These are phyloP conservation scores for Nibea coibor DNA, from an alignment of 2,113 vertebrate species.

Conservation along the genomic window DNA sequence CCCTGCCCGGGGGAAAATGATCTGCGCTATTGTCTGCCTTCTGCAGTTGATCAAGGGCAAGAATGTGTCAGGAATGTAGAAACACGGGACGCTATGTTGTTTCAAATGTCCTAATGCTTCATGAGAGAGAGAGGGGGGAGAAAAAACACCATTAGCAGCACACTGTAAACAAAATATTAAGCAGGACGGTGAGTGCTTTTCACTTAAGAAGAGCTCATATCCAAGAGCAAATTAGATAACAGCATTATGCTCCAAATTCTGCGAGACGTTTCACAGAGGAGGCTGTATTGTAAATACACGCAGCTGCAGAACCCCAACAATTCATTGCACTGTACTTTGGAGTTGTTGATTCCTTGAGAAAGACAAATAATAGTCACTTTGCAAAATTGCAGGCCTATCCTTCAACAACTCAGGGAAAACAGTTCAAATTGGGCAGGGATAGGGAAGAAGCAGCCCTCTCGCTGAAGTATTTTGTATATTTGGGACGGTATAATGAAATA, in stretches of 20 bases:
- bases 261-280: slow-evolving; percentile 51
- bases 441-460: slow-evolving; percentile 69
- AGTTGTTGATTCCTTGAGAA: slow-evolving; percentile 82
- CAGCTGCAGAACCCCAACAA: slow-evolving; percentile 70
- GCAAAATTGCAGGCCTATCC: slow-evolving; percentile 81
- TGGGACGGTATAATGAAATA: slow-evolving; percentile 81
- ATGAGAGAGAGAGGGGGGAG: slow-evolving; percentile 5
- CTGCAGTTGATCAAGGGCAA: slow-evolving; percentile 84
- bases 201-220: slow-evolving; percentile 49
- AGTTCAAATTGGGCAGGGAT: slow-evolving; percentile 75
- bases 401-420: slow-evolving; percentile 76
- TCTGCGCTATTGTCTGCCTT: slow-evolving; percentile 79
- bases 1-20: slow-evolving; percentile 79
- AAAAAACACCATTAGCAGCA: slow-evolving; percentile 50
- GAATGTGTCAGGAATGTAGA: slow-evolving; percentile 73
- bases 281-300: slow-evolving; percentile 68
- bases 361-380: slow-evolving; percentile 84
- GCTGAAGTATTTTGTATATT: slow-evolving; percentile 74
- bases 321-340: slow-evolving; percentile 81
- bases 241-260: slow-evolving; percentile 55
- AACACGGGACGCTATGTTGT: slow-evolving; percentile 45
- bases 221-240: slow-evolving; percentile 48
- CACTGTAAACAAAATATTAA: slow-evolving; percentile 69
- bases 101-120: slow-evolving; percentile 67
- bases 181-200: slow-evolving; percentile 58